phyloP scores from a whole-genome alignment of 2,797 vertebrate species.

The Nasua narica region DNA sequence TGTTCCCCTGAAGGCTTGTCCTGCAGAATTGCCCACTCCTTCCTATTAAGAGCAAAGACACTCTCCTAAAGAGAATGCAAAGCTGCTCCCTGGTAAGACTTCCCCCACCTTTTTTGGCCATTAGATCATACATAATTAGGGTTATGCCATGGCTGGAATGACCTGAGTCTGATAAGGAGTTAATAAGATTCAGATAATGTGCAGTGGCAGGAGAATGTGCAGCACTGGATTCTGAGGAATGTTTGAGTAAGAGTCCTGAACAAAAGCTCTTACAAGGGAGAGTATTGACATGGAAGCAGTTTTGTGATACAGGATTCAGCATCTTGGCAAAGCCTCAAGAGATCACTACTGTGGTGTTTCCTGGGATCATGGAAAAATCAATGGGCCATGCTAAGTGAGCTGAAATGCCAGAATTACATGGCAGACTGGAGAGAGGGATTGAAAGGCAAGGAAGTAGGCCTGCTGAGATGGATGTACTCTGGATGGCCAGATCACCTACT shows the following conservation, averaged over 20 bases:
- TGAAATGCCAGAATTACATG: background rate
- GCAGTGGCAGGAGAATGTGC: fast-evolving
- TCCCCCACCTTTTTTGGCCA: fast-evolving
- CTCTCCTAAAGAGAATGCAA: background rate
- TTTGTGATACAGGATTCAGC: background rate
- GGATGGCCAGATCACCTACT: background rate
- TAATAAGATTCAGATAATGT: no score
- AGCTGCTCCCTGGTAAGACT: background rate
- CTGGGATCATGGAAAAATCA: background rate
- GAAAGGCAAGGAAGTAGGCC: background rate
- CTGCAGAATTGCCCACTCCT: background rate
- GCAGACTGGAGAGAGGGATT: no score
- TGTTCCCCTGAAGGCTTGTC: background rate
- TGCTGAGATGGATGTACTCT: no score
- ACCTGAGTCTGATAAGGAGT: background rate
- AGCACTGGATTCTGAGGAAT: background rate
- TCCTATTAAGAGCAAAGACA: background rate
- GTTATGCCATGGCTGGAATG: fast-evolving
- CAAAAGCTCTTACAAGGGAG: background rate
- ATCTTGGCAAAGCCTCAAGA: background rate
- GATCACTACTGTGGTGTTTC: background rate
- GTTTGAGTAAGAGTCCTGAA: background rate
- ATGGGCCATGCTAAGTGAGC: background rate
- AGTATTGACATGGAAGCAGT: background rate
- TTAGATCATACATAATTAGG: background rate